Evolutionary conservation across 2,888 invertebrate genomes (phyloP).

Genomic region (Drosophila hawaiiensis): DNA sequence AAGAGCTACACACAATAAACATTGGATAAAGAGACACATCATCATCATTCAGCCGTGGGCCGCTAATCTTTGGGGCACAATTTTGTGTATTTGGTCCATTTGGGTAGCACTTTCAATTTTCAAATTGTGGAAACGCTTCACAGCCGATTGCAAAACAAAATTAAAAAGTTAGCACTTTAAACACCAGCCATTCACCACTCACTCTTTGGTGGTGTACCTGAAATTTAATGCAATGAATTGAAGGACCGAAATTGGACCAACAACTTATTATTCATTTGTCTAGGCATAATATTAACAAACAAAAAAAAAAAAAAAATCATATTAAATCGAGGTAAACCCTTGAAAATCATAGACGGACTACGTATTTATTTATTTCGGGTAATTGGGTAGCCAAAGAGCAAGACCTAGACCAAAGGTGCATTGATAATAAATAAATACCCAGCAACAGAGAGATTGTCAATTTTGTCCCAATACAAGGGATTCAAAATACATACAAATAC

Average conservation of each 20-base stretch:
- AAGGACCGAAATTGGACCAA: slow-evolving; percentile 4
- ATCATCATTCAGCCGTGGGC: slow-evolving; percentile 51
- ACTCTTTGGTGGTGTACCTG: slow-evolving; percentile 15
- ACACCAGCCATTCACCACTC: neutral
- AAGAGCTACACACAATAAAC: slow-evolving; percentile 3
- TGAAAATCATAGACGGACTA: neutral
- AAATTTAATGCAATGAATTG: slow-evolving; percentile 56
- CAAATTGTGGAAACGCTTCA: slow-evolving; percentile 10
- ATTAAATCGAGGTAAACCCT: slow-evolving; percentile 1
- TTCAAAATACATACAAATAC: neutral
- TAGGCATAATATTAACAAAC: slow-evolving; percentile 37
- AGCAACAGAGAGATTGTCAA: neutral
- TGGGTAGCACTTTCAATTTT: slow-evolving; percentile 62
- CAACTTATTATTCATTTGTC: slow-evolving; percentile 38
- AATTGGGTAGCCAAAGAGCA: neutral
- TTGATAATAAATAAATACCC: neutral
- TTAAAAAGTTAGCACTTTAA: neutral
- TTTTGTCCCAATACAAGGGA: neutral
- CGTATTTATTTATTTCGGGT: neutral
- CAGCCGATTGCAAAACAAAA: neutral
- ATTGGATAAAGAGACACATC: slow-evolving; percentile 43
- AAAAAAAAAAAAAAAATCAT: neutral
- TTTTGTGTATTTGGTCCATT: slow-evolving; percentile 37
- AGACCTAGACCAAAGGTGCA: neutral
- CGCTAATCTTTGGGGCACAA: slow-evolving; percentile 37